A percentile compares a stretch with the other conserved stretches of the same genome.
These are phyloP conservation scores for Danionella cerebrum DNA, from an alignment of 2,113 vertebrate species.

Conservation along the genomic window DNA sequence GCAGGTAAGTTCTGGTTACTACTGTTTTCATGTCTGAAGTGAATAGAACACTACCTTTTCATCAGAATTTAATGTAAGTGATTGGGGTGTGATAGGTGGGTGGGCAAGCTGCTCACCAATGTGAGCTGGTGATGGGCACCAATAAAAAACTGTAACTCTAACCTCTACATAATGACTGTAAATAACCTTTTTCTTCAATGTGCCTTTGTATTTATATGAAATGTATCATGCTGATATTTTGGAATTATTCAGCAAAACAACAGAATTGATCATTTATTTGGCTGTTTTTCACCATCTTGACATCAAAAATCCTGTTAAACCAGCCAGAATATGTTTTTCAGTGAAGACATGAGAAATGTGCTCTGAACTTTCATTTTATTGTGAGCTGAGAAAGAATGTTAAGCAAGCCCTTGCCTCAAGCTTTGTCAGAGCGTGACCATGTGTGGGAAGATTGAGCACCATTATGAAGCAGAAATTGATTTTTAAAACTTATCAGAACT, in stretches of 20 bases:
- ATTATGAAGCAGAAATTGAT: constrained; percentile 15
- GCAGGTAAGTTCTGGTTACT: too few relatives aligned
- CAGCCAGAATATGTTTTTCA: background rate
- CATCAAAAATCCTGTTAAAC: background rate
- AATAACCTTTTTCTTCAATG: too few relatives aligned
- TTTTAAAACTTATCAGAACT: too few relatives aligned
- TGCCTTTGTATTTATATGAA: constrained; percentile 16
- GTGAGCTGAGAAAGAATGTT: background rate
- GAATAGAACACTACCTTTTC: too few relatives aligned
- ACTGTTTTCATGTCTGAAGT: too few relatives aligned
- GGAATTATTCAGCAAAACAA: background rate
- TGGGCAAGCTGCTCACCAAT: too few relatives aligned
- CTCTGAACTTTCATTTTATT: constrained; percentile 2
- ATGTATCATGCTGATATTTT: background rate
- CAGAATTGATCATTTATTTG: constrained; percentile 22
- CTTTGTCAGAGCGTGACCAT: constrained; percentile 23
- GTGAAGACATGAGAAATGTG: background rate
- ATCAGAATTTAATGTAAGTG: too few relatives aligned
- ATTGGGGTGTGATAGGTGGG: too few relatives aligned
- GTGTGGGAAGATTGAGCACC: constrained; percentile 33
- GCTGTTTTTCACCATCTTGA: background rate
- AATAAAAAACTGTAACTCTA: too few relatives aligned
- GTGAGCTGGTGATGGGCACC: too few relatives aligned
- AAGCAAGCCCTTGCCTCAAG: constrained; percentile 30
- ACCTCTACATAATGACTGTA: too few relatives aligned